Percentiles rank a stretch among this genome's conserved stretches.
These are phyloP conservation scores for Otis tarda DNA, from an alignment of 2,113 vertebrate species.

Conservation along the genomic window DNA sequence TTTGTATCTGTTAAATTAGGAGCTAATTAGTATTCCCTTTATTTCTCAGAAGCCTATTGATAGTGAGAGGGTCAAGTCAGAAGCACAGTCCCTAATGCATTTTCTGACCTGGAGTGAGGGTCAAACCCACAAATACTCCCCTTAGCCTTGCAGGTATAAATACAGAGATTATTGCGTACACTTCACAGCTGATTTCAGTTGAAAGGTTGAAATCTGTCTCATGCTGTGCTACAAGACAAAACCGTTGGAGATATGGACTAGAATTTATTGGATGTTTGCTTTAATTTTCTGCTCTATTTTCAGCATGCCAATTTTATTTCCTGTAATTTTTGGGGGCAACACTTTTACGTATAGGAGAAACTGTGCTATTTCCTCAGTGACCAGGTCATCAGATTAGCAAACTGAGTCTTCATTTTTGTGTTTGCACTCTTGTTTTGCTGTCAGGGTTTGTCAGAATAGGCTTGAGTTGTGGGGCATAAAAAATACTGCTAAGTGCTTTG, in stretches of 20 bases:
- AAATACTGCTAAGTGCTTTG: background rate
- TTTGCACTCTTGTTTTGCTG: background rate
- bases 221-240: slow-evolving; percentile 24
- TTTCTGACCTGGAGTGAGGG: slow-evolving; percentile 18
- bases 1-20: slow-evolving; percentile 39
- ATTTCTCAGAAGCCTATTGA: background rate
- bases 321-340: background rate
- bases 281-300: slow-evolving; percentile 33
- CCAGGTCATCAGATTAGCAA: background rate
- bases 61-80: background rate
- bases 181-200: slow-evolving; percentile 22
- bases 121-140: background rate
- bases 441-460: background rate
- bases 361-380: background rate
- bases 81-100: background rate
- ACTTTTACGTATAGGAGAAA: background rate
- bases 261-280: slow-evolving; percentile 6
- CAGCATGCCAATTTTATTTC: background rate
- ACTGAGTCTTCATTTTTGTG: background rate
- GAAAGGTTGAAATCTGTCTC: slow-evolving; percentile 8
- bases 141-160: slow-evolving; percentile 1
- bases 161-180: background rate
- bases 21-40: slow-evolving; percentile 43
- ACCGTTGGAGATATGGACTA: background rate
- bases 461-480: background rate